Percentiles rank a stretch among this genome's conserved stretches.
These are phyloP conservation scores for Staurois parvus DNA, from an alignment of 2,797 vertebrate species.

Conservation along the genomic window DNA sequence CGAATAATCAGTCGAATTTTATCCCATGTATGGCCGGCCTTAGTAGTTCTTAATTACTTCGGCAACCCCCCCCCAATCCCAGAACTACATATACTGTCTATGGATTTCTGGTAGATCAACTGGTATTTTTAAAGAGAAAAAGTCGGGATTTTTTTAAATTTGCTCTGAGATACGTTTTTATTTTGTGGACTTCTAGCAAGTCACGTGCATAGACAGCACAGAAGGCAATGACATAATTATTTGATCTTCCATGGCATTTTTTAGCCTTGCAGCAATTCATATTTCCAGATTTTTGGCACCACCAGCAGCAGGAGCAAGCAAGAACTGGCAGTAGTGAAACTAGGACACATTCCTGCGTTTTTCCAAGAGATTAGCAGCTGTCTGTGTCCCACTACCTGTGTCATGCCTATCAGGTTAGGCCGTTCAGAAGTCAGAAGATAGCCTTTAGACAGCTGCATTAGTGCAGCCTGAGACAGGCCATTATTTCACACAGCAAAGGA, in stretches of 20 bases:
- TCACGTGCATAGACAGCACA: background rate
- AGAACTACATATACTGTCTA: too few species aligned
- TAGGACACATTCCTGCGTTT: constrained; percentile 49
- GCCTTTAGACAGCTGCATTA: constrained; percentile 32
- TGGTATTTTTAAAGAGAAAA: too few species aligned
- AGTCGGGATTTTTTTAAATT: too few species aligned
- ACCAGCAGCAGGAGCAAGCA: constrained; percentile 19
- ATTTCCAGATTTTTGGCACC: constrained; percentile 56
- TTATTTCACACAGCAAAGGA: constrained; percentile 43
- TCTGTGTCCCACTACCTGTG: constrained; percentile 57
- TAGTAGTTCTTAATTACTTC: too few species aligned
- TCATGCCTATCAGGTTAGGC: constrained; percentile 33
- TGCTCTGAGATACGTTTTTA: too few species aligned
- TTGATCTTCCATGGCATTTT: constrained; percentile 39
- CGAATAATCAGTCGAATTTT: too few species aligned
- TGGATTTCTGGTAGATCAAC: too few species aligned
- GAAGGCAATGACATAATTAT: constrained; percentile 53
- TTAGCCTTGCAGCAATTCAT: constrained; percentile 45
- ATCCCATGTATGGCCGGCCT: too few species aligned
- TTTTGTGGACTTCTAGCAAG: background rate
- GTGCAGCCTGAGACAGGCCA: background rate
- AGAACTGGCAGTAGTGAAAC: constrained; percentile 32
- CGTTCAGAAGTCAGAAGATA: constrained; percentile 26
- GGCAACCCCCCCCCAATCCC: too few species aligned
- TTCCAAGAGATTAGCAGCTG: constrained; percentile 54